phyloP scores from a whole-genome alignment of 1,140 invertebrate species.

The Euglossa dilemma region DNA sequence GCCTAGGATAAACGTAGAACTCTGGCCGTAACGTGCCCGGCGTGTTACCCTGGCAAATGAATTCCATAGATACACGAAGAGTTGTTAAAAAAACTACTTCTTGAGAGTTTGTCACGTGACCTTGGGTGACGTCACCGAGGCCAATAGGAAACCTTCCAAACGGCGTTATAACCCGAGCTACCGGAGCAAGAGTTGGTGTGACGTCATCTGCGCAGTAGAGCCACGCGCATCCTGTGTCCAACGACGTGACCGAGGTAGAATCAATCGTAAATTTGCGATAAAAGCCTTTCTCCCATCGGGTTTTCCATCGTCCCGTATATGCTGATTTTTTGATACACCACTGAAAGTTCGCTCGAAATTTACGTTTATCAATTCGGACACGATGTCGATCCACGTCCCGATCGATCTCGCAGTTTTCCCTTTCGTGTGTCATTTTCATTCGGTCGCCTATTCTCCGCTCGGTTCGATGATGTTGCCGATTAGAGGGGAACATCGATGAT shows the following conservation, averaged over 20 bases:
- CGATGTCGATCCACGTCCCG: not conserved
- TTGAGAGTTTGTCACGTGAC: slow-evolving; percentile 57
- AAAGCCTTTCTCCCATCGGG: not conserved
- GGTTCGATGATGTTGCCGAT: not conserved
- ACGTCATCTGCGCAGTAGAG: slow-evolving; percentile 62
- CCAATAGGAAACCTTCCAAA: slow-evolving; percentile 66
- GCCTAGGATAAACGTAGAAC: not conserved
- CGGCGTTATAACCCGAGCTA: slow-evolving; percentile 59
- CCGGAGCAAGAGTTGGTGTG: slow-evolving; percentile 59
- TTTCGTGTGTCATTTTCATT: not conserved
- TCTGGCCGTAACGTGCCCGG: not conserved
- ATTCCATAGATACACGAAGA: slow-evolving; percentile 11
- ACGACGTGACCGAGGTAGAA: slow-evolving; percentile 52
- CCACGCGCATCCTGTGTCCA: slow-evolving; percentile 47
- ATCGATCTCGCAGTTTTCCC: no score
- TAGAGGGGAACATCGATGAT: slow-evolving; percentile 10
- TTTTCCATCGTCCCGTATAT: not conserved
- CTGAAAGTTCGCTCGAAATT: not conserved
- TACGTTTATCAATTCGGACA: not conserved
- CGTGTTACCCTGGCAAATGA: not conserved
- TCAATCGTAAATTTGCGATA: slow-evolving; percentile 51
- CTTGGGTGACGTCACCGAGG: slow-evolving; percentile 67
- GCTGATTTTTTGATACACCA: no score
- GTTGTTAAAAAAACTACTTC: slow-evolving; percentile 24
- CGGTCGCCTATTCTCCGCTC: not conserved